A percentile compares a stretch with the other conserved stretches of the same genome.
These are phyloP conservation scores for Sebastes itinus DNA, from an alignment of 2,797 vertebrate genomes.

Conservation along the genomic window DNA sequence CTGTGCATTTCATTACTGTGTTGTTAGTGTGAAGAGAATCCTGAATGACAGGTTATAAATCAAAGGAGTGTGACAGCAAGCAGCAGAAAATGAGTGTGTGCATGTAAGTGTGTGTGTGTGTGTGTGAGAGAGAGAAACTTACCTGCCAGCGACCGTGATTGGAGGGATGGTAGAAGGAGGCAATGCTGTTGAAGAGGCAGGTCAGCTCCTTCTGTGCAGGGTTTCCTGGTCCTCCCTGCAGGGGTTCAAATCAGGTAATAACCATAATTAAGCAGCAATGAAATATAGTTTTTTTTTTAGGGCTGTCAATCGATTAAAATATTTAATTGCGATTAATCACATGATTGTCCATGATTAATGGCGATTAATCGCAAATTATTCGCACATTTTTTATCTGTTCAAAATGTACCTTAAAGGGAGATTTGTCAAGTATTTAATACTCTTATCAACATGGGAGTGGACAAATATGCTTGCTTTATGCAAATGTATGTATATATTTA, in stretches of 20 bases:
- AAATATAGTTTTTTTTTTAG: neutral
- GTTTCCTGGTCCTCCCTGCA: constrained; percentile 94
- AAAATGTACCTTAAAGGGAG: too few relatives aligned
- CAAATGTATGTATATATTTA: too few relatives aligned
- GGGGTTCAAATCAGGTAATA: constrained; percentile 16
- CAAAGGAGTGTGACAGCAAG: constrained; percentile 42
- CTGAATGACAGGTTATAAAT: constrained; percentile 60
- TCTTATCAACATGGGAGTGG: too few relatives aligned
- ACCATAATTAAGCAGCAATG: neutral
- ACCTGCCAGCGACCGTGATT: constrained; percentile 98
- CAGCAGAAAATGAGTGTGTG: constrained; percentile 23
- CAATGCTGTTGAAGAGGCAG: constrained; percentile 95
- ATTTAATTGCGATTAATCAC: too few relatives aligned
- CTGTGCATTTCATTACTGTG: constrained; percentile 55
- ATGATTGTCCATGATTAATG: too few relatives aligned
- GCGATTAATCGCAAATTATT: too few relatives aligned
- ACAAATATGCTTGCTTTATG: too few relatives aligned
- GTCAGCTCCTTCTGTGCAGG: constrained; percentile 92
- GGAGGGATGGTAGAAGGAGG: constrained; percentile 97
- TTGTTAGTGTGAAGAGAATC: constrained; percentile 30
- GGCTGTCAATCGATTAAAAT: too few relatives aligned
- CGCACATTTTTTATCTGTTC: too few relatives aligned
- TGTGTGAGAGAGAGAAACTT: neutral
- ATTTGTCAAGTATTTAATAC: too few relatives aligned
- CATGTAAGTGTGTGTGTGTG: neutral